Evolutionary conservation across 92 coral and sea anemone species (phyloP).

Genomic region (Plumapathes pennacea): DNA sequence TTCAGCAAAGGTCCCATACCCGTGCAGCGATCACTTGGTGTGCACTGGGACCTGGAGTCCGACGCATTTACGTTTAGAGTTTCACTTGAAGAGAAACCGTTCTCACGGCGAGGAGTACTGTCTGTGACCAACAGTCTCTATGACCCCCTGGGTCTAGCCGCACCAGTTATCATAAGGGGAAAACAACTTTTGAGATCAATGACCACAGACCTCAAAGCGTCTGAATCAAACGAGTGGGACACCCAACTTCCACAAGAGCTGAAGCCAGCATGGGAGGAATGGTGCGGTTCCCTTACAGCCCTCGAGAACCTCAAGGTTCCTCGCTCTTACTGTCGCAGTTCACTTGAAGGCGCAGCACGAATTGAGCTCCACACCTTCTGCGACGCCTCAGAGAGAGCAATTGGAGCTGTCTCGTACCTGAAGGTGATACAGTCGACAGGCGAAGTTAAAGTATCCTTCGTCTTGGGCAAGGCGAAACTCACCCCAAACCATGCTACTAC

Average conservation of each 20-base stretch:
- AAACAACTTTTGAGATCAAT: conserved; percentile 46
- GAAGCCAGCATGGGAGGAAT: conserved; percentile 40
- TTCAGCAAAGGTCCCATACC: conserved; percentile 31
- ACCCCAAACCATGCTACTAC: conserved; percentile 41
- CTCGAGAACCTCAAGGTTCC: conserved; percentile 30
- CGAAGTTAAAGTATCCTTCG: conserved; percentile 37
- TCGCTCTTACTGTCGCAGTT: conserved; percentile 10
- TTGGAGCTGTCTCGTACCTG: conserved; percentile 49
- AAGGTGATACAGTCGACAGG: conserved; percentile 26
- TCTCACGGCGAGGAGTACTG: conserved; percentile 54
- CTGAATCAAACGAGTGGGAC: conserved; percentile 29
- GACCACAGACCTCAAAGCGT: conserved; percentile 27
- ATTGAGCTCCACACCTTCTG: conserved; percentile 52
- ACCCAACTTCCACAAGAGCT: conserved; percentile 29
- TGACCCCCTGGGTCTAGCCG: conserved; percentile 49
- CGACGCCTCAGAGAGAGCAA: conserved; percentile 31
- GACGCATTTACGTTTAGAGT: conserved; percentile 53
- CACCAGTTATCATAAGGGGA: conserved; percentile 49
- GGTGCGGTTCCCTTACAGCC: conserved; percentile 28
- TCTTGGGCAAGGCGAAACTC: conserved; percentile 52
- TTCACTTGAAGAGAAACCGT: conserved; percentile 22
- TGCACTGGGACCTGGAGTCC: conserved; percentile 40
- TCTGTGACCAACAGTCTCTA: conserved; percentile 44
- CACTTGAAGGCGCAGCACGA: conserved; percentile 7
- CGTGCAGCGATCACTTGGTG: conserved; percentile 54